Conservation (phyloP, 2,888 invertebrate genomes). For the Dyspetes luteomarginatus region DNA sequence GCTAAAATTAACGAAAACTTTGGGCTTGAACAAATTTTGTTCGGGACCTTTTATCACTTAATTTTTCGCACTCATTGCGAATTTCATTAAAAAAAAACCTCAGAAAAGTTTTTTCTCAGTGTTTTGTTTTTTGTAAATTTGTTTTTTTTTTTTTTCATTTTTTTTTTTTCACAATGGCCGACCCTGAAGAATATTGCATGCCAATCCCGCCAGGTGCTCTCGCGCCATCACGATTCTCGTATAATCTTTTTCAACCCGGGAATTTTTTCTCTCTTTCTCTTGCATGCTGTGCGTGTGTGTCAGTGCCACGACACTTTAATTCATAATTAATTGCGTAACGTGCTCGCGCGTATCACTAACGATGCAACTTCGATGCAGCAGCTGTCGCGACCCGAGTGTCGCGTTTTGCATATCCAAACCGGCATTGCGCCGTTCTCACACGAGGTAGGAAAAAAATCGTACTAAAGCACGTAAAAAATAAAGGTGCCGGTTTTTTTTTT, state of each 20-base stretch:
- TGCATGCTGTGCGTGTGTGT: constrained; percentile 64
- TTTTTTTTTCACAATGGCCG: not conserved
- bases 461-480: no score
- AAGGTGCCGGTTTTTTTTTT: no score
- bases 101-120: no score
- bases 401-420: not conserved
- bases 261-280: not conserved
- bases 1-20: no score
- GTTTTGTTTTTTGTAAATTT: no score
- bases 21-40: no score
- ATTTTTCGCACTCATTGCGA: no score
- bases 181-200: not conserved
- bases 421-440: not conserved
- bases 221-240: not conserved
- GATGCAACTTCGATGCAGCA: constrained; percentile 46
- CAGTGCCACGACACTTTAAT: constrained; percentile 72
- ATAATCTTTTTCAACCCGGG: not conserved
- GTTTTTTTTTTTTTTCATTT: not conserved
- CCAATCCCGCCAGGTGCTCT: not conserved
- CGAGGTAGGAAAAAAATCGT: not conserved
- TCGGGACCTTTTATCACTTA: no score
- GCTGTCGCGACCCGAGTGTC: constrained; percentile 50
- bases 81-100: no score
- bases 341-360: constrained; percentile 61
- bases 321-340: constrained; percentile 76